Evolutionary conservation across 2,888 invertebrate species (phyloP).

Genomic region (Sphaerophoria rueppellii): DNA sequence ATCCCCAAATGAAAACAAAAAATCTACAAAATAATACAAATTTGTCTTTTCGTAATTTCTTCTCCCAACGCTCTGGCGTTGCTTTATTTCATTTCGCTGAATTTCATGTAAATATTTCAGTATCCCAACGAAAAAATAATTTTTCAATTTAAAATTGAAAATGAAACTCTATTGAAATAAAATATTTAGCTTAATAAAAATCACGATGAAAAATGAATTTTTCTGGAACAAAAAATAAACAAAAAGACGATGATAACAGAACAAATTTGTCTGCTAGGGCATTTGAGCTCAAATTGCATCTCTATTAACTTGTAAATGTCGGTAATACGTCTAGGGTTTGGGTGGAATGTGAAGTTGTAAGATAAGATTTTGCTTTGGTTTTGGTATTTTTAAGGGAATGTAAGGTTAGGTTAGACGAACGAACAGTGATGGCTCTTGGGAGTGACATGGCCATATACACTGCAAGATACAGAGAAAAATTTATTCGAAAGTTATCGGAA

Average conservation of each 20-base stretch:
- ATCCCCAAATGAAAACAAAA: too few species aligned
- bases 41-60: too few species aligned
- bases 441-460: constrained; percentile 49
- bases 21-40: too few species aligned
- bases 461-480: constrained; percentile 33
- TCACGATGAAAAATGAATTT: too few species aligned
- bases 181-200: constrained; percentile 59
- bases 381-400: neutral
- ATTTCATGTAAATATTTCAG: constrained; percentile 18
- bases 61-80: too few species aligned
- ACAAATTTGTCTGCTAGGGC: constrained; percentile 66
- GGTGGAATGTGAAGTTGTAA: too few species aligned
- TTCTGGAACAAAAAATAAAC: too few species aligned
- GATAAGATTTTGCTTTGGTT: neutral
- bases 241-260: constrained; percentile 67
- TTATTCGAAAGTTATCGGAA: constrained; percentile 70
- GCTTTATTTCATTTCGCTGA: neutral
- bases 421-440: constrained; percentile 24
- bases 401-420: constrained; percentile 10
- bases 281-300: constrained; percentile 69
- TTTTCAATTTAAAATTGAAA: constrained; percentile 70
- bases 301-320: constrained; percentile 72
- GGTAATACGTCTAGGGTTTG: constrained; percentile 64
- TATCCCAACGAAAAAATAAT: constrained; percentile 33
- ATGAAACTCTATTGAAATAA: constrained; percentile 59